These are phyloP conservation scores for Atlantisia rogersi DNA, from an alignment of 2,113 vertebrate genomes.

Conservation along the genomic window DNA sequence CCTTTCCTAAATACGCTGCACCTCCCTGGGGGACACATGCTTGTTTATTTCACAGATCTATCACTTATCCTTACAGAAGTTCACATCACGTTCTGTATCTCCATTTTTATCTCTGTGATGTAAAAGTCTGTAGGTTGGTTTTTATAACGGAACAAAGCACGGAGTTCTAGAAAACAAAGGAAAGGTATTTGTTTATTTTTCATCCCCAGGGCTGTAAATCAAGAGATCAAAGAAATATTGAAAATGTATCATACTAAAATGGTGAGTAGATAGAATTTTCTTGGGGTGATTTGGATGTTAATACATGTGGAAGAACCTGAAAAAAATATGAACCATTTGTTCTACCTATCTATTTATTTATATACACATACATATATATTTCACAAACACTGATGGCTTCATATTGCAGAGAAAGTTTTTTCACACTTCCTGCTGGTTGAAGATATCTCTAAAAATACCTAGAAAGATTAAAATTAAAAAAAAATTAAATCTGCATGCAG, in stretches of 20 bases:
- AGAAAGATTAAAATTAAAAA: neutral
- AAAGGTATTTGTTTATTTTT: conserved; percentile 8
- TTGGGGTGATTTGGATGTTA: neutral
- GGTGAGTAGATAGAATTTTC: neutral
- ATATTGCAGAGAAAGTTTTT: neutral
- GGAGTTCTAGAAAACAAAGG: neutral
- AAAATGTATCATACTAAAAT: neutral
- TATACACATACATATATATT: neutral
- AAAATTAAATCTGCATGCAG: neutral
- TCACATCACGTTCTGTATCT: neutral
- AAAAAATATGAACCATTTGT: neutral
- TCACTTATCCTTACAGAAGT: neutral
- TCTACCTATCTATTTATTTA: neutral
- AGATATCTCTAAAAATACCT: conserved; percentile 54
- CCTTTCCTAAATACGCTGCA: neutral
- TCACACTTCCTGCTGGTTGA: conserved; percentile 23
- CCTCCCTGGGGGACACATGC: neutral
- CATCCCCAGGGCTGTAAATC: neutral
- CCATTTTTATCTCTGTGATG: neutral
- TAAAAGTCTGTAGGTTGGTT: neutral
- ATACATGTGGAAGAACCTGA: neutral
- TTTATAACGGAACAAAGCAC: neutral
- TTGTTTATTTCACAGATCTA: neutral
- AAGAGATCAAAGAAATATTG: neutral
- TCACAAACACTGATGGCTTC: neutral